These are phyloP conservation scores for Pangasianodon hypophthalmus DNA, from an alignment of 2,113 vertebrate genomes.

Conservation along the genomic window DNA sequence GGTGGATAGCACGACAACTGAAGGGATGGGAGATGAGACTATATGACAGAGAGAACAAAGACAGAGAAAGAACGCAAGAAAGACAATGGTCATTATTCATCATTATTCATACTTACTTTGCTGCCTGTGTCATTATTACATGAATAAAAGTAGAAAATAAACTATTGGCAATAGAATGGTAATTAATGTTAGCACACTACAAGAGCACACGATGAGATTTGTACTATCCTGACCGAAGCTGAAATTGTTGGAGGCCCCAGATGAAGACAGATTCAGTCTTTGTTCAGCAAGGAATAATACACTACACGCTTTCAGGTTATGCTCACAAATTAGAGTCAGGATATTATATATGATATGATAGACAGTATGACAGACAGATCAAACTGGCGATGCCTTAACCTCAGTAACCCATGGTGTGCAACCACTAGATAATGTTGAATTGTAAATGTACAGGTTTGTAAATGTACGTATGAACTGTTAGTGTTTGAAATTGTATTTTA, in stretches of 20 bases:
- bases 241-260: neutral
- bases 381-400: neutral
- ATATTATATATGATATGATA: neutral
- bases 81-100: neutral
- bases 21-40: conserved; percentile 59
- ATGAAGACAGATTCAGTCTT: neutral
- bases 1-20: conserved; percentile 54
- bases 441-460: neutral
- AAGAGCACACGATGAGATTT: neutral
- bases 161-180: neutral
- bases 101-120: neutral
- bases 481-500: neutral
- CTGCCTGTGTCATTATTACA: neutral
- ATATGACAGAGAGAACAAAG: neutral
- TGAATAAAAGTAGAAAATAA: neutral
- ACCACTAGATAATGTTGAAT: neutral
- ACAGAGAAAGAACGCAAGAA: neutral
- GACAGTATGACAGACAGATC: too few species aligned
- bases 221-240: neutral
- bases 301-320: neutral
- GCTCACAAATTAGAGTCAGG: neutral
- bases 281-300: neutral
- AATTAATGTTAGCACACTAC: neutral
- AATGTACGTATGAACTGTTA: neutral
- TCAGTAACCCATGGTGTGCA: neutral